Conservation (phyloP, 1,140 invertebrate species). For the Heliconius eleuchia region DNA sequence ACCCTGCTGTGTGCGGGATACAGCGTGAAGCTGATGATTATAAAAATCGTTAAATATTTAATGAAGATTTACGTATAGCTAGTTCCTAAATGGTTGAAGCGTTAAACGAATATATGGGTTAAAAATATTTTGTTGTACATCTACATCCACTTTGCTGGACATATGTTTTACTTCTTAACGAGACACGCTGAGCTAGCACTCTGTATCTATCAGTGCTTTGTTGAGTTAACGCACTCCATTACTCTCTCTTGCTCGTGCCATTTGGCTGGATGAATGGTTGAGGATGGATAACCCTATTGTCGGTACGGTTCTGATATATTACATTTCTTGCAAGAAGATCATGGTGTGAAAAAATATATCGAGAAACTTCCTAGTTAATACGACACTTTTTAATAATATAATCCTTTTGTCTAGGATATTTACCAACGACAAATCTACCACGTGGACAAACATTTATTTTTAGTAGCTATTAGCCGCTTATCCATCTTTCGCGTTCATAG, state of each 20-base stretch:
- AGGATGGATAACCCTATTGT: not conserved
- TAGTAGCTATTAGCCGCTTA: no score
- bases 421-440: no score
- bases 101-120: not conserved
- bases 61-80: not conserved
- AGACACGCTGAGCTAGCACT: constrained; percentile 17
- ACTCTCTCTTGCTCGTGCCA: constrained; percentile 1
- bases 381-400: no score
- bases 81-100: not conserved
- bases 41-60: not conserved
- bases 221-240: constrained; percentile 22
- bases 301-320: not conserved
- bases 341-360: not conserved
- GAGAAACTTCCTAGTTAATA: not conserved
- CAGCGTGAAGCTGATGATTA: no score
- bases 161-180: constrained; percentile 29
- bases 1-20: no score
- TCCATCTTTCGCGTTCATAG: constrained; percentile 14
- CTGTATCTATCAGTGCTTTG: constrained; percentile 29
- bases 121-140: not conserved
- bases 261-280: not conserved
- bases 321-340: not conserved
- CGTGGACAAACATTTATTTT: no score
- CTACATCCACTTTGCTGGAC: constrained; percentile 31
- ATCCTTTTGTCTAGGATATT: no score